Evolutionary conservation across 2,888 invertebrate species (phyloP), one percentile per base, ranked within the genome.

Genomic region (Candidula unifasciata): DNA sequence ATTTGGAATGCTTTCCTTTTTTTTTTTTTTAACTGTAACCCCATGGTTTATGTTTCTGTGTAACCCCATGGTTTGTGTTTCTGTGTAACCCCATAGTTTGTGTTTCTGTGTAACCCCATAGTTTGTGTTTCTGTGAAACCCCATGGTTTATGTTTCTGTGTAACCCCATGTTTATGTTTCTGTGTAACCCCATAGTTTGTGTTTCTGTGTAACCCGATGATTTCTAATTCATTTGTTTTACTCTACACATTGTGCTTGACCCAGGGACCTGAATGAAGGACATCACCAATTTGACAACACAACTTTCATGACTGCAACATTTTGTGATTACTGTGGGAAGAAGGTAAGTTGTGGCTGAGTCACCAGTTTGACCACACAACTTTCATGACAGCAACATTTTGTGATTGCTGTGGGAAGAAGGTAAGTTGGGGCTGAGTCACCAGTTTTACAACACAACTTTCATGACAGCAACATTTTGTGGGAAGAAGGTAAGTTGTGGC

Each of bases 271-370:
- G 35, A 85, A 83, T 57, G 90, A 91, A 80, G 91, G 90, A 37
- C 88, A 90, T 83, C 95, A 95, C 89, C 96, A 97, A 93, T 98
- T 98, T 92, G 95, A 97, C 83, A 95, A 97, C 82, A 97, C 97
- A 2, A 97, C 97, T 93, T 98, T 98, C 92, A 96, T 97, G 92
- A 95, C 97, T 83, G 96, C 97, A 0, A 97, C 97, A 3, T 97
- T 97, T 92, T 98, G 98, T 93, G 97, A 97, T 93, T 98, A 97
- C 93, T 98, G 98, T 94, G 96, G 97, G 86, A 98, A 97, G 93
- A 98, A 98, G 96, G 97, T 96, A 90, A 78, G 88, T 76, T 66
- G 3, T 16, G 10, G 13, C n/a, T n/a, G n/a, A n/a, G n/a, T n/a
- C 95, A 95, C 89, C 96, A 97, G 93, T 98, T 98, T 92, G 95